phyloP scores from a whole-genome alignment of 2,113 vertebrate genomes.

The Semnornis frantzii region DNA sequence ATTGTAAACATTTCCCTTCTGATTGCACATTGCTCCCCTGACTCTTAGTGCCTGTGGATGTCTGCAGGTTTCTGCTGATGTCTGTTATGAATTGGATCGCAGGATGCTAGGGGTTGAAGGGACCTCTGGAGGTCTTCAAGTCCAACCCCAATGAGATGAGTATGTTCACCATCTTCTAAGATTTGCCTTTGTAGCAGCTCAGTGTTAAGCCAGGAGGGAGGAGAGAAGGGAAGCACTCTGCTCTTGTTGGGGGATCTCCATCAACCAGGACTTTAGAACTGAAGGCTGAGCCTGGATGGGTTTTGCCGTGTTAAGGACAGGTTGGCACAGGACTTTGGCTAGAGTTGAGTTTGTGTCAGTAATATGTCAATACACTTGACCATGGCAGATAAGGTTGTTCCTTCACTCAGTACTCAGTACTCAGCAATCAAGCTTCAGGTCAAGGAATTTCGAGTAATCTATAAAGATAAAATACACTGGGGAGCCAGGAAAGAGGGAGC shows the following conservation, averaged over 20 bases:
- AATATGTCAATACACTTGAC: neutral
- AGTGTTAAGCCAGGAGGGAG: neutral
- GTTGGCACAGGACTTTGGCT: conserved; percentile 52
- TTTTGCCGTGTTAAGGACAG: neutral
- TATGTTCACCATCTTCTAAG: neutral
- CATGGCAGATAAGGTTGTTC: neutral
- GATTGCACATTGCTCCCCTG: neutral
- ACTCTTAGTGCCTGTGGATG: neutral
- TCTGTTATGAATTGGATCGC: neutral
- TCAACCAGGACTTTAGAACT: neutral
- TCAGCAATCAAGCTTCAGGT: neutral
- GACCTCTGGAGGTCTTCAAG: too few species aligned
- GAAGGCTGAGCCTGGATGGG: neutral
- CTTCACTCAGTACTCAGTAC: neutral
- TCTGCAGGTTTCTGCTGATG: neutral
- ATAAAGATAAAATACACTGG: neutral
- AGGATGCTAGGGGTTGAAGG: too few species aligned
- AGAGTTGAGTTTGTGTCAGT: neutral
- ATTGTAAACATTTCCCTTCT: neutral
- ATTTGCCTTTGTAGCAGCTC: neutral
- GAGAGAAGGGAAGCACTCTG: neutral
- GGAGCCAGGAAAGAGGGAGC: neutral
- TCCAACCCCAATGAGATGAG: neutral
- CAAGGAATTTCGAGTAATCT: neutral
- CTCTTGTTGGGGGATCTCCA: neutral